phyloP scores from a whole-genome alignment of 2,797 vertebrate genomes.

The Malacoctenus gilli region DNA sequence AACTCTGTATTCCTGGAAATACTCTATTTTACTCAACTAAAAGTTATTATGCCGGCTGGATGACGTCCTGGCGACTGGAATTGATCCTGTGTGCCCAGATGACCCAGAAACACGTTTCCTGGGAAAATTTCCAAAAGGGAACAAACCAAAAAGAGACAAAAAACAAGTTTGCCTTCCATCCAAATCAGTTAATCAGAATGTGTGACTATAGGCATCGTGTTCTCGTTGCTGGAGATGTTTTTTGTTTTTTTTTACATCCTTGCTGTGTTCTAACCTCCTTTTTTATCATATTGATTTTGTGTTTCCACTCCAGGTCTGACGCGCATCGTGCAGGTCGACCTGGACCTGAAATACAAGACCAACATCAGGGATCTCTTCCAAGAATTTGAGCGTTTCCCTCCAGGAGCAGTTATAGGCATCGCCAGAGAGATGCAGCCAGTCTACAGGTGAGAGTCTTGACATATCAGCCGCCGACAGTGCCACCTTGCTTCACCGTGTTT shows the following conservation, averaged over 20 bases:
- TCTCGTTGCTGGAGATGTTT: not conserved
- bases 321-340: constrained; percentile 90
- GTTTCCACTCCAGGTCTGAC: constrained; percentile 82
- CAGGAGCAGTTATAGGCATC: constrained; percentile 91
- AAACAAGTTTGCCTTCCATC: not conserved
- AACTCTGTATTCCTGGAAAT: constrained; percentile 12
- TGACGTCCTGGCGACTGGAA: constrained; percentile 11
- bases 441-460: constrained; percentile 87
- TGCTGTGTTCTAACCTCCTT: not conserved
- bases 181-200: no score
- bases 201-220: not conserved
- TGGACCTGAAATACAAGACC: constrained; percentile 92
- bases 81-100: not conserved
- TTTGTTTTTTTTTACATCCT: not conserved
- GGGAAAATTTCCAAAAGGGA: not conserved
- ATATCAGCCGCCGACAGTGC: not conserved
- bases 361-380: constrained; percentile 94
- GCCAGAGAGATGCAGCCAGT: constrained; percentile 96
- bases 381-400: constrained; percentile 89
- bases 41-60: constrained; percentile 14
- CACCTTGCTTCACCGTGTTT: not conserved
- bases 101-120: constrained; percentile 21
- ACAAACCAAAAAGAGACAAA: not conserved
- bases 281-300: not conserved
- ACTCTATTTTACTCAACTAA: not conserved